Evolutionary conservation across 2,113 vertebrate genomes (phyloP).

Genomic region (Catagonus wagneri): DNA sequence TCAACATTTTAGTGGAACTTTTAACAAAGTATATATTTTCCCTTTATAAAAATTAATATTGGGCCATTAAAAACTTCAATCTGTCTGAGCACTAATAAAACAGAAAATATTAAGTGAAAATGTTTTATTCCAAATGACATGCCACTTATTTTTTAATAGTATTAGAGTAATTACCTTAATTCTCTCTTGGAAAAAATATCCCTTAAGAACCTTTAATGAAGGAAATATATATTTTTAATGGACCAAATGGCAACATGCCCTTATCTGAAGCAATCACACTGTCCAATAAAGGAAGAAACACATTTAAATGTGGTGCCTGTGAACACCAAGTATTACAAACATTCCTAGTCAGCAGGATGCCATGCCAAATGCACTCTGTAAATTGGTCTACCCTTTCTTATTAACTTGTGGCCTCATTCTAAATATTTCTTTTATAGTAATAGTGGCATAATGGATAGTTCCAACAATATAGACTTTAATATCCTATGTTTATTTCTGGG

Average conservation of each 20-base stretch:
- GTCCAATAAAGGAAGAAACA: slow-evolving; percentile 34
- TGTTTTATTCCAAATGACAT: slow-evolving; percentile 56
- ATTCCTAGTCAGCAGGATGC: slow-evolving; percentile 63
- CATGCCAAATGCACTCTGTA: slow-evolving; percentile 58
- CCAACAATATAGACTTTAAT: background rate
- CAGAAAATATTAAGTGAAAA: slow-evolving; percentile 63
- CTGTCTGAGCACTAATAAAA: slow-evolving; percentile 34
- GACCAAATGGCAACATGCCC: slow-evolving; percentile 60
- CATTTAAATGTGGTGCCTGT: background rate
- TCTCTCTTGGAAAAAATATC: slow-evolving; percentile 50
- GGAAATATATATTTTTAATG: slow-evolving; percentile 76
- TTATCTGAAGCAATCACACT: slow-evolving; percentile 53
- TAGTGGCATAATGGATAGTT: background rate
- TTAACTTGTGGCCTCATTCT: background rate
- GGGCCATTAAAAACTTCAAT: slow-evolving; percentile 41
- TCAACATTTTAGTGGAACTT: background rate
- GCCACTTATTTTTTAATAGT: slow-evolving; percentile 57
- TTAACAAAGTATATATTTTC: slow-evolving; percentile 8
- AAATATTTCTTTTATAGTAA: slow-evolving; percentile 11
- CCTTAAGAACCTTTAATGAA: slow-evolving; percentile 72
- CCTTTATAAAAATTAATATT: slow-evolving; percentile 30
- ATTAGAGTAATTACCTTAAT: slow-evolving; percentile 73
- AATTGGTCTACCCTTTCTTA: slow-evolving; percentile 48
- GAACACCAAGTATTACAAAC: slow-evolving; percentile 12
- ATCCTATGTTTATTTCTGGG: background rate